Percentiles rank a stretch among this genome's conserved stretches.
Conservation (phyloP, 2,797 vertebrate genomes). For the Pangasius larnaudii region DNA sequence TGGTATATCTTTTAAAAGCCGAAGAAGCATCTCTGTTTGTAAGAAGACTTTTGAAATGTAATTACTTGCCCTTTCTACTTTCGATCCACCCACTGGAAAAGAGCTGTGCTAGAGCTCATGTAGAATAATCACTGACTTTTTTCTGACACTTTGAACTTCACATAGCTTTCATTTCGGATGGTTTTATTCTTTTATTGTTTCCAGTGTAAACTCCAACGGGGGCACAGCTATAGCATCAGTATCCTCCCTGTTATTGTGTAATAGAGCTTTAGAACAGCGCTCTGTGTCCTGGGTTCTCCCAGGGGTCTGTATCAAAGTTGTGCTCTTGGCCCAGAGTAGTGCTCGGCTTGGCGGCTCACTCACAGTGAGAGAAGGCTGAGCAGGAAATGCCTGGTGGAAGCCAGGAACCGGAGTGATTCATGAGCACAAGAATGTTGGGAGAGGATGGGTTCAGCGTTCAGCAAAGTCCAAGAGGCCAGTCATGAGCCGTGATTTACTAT, state of each 20-base stretch:
- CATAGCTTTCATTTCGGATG: constrained; percentile 43
- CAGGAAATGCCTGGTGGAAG: constrained; percentile 98
- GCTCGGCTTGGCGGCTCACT: constrained; percentile 77
- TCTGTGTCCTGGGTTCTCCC: constrained; percentile 37
- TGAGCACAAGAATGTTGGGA: constrained; percentile 89
- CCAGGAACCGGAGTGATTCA: constrained; percentile 97
- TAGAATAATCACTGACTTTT: constrained; percentile 34
- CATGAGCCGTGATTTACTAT: constrained; percentile 97
- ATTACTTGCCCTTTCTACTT: constrained; percentile 52
- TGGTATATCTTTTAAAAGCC: constrained; percentile 67
- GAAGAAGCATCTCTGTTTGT: constrained; percentile 62
- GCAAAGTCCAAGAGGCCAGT: constrained; percentile 87
- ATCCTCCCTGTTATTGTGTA: constrained; percentile 12
- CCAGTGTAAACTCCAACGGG: constrained; percentile 16
- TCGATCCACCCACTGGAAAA: constrained; percentile 28
- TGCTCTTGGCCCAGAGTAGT: constrained; percentile 62
- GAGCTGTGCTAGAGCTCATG: constrained; percentile 24
- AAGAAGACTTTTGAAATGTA: constrained; percentile 59
- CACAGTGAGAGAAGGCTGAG: constrained; percentile 67
- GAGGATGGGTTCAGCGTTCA: constrained; percentile 74
- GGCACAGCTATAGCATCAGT: not conserved
- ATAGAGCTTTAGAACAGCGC: constrained; percentile 27
- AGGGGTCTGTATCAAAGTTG: constrained; percentile 37
- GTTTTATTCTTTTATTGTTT: constrained; percentile 42
- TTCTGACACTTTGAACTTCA: constrained; percentile 27